These are phyloP conservation scores for Enteromius afrohamiltoni DNA, from an alignment of 2,797 vertebrate species.

Conservation along the genomic window DNA sequence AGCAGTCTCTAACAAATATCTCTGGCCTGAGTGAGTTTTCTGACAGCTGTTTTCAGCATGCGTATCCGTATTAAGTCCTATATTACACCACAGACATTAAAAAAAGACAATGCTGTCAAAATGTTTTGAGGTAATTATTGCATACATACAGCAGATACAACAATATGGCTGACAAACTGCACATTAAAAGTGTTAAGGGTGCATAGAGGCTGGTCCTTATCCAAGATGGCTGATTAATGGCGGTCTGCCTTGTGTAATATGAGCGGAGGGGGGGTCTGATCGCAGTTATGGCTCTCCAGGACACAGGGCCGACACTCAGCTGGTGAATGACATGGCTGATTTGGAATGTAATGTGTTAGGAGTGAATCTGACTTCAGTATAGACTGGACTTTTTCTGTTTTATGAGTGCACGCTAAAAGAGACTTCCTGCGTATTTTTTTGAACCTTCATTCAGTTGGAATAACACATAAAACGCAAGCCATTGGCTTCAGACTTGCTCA, in stretches of 20 bases:
- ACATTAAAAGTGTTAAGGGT: slow-evolving; percentile 21
- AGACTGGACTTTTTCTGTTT: slow-evolving; percentile 23
- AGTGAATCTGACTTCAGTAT: slow-evolving; percentile 6
- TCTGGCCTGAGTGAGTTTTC: slow-evolving; percentile 27
- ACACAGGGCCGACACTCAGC: slow-evolving; percentile 24
- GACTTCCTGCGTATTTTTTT: slow-evolving; percentile 11
- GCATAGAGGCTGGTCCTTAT: slow-evolving; percentile 12
- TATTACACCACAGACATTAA: slow-evolving; percentile 31
- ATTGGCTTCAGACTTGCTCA: not conserved
- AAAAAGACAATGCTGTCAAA: slow-evolving; percentile 44
- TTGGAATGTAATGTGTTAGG: slow-evolving; percentile 20
- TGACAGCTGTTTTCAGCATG: slow-evolving; percentile 29
- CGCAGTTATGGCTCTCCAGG: slow-evolving; percentile 26
- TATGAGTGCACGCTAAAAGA: slow-evolving; percentile 9
- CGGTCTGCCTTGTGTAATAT: slow-evolving; percentile 54
- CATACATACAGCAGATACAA: slow-evolving; percentile 25
- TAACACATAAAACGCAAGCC: not conserved
- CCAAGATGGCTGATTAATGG: slow-evolving; percentile 48
- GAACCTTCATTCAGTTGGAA: slow-evolving; percentile 14
- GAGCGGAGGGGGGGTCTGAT: slow-evolving; percentile 26
- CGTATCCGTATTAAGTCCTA: slow-evolving; percentile 26
- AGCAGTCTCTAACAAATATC: slow-evolving; percentile 16
- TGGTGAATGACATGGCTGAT: slow-evolving; percentile 38
- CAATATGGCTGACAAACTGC: slow-evolving; percentile 47
- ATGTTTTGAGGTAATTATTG: slow-evolving; percentile 35